These are phyloP conservation scores for Apostichopus leukothele DNA, from an alignment of 53 echinoderm and acorn worm genomes.

Conservation along the genomic window DNA sequence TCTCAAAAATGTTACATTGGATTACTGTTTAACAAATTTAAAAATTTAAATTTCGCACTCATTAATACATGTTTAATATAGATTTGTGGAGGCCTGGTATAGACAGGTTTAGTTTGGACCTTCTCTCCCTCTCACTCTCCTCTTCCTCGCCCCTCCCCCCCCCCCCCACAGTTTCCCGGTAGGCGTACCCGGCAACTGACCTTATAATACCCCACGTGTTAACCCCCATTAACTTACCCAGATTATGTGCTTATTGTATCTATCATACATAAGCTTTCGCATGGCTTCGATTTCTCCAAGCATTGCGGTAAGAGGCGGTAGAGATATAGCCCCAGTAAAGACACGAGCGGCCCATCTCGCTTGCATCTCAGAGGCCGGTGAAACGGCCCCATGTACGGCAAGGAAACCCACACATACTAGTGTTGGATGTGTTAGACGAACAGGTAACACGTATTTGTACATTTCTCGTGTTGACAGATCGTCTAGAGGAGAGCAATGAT, in stretches of 20 bases:
- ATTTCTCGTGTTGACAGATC: conserved; percentile 49
- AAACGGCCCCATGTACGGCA: conserved; percentile 57
- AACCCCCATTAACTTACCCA: conserved; percentile 54
- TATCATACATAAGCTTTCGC: conserved; percentile 51
- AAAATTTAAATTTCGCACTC: no score
- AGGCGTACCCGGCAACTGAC: no score
- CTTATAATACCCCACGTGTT: neutral
- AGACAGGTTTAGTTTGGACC: no score
- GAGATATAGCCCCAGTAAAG: conserved; percentile 50
- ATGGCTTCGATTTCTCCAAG: conserved; percentile 55
- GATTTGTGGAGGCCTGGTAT: no score
- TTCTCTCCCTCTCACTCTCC: no score
- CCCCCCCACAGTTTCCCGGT: no score
- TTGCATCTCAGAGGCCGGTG: conserved; percentile 70
- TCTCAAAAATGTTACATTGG: no score
- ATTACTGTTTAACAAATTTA: no score
- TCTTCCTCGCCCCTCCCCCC: no score
- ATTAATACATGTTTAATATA: no score
- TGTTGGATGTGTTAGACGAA: conserved; percentile 58
- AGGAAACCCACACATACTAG: conserved; percentile 66
- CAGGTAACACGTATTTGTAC: conserved; percentile 77
- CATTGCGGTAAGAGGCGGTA: conserved; percentile 39
- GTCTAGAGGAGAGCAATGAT: neutral
- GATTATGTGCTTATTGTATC: conserved; percentile 64
- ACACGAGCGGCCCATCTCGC: conserved; percentile 75